Evolutionary conservation across 2,888 invertebrate species (phyloP).

Genomic region (Deilephila elpenor): DNA sequence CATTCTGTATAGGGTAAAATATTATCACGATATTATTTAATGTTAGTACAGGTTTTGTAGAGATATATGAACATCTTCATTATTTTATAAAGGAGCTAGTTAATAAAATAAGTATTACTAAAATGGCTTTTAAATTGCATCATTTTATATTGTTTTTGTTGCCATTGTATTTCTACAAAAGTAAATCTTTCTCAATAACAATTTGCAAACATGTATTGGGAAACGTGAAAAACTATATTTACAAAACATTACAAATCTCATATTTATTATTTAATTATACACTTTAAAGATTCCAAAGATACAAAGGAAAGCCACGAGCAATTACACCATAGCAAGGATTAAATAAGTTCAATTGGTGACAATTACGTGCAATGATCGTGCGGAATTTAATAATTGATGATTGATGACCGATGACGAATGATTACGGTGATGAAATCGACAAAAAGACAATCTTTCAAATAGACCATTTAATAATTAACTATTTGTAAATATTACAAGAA

Average conservation of each 20-base stretch:
- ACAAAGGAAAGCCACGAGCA: slow-evolving; percentile 10
- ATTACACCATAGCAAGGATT: background rate
- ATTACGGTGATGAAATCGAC: background rate
- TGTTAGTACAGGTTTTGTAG: too few species aligned
- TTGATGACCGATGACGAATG: background rate
- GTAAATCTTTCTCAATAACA: too few species aligned
- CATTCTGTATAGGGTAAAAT: too few species aligned
- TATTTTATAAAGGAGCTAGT: too few species aligned
- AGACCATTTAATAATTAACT: background rate
- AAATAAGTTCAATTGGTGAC: background rate
- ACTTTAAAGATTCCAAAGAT: background rate
- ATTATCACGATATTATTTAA: too few species aligned
- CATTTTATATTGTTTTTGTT: too few species aligned
- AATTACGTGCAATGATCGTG: slow-evolving; percentile 15
- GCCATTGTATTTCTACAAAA: too few species aligned
- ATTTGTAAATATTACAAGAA: background rate
- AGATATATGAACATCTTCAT: too few species aligned
- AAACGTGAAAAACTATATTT: background rate
- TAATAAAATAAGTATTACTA: too few species aligned
- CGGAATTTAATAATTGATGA: background rate
- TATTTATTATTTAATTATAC: background rate
- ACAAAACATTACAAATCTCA: background rate
- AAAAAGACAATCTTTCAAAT: background rate
- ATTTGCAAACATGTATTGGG: too few species aligned
- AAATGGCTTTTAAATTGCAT: too few species aligned